Evolutionary conservation across 2,797 vertebrate species (phyloP).

Genomic region (Perodicticus potto): DNA sequence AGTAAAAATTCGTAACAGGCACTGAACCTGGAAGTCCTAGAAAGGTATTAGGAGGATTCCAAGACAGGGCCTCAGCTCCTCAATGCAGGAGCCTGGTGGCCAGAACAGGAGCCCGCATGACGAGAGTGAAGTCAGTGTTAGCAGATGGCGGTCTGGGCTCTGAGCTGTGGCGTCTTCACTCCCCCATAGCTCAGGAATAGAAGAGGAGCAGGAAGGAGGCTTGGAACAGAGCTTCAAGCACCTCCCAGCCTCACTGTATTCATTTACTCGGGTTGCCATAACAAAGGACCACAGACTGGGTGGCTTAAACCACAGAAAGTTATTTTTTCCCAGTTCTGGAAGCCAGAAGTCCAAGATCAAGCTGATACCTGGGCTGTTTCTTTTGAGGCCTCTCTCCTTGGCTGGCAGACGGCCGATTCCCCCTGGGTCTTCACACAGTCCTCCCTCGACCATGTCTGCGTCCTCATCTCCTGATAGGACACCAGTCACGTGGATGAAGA

Average conservation of each 20-base stretch:
- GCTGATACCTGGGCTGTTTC: background rate
- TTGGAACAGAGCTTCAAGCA: background rate
- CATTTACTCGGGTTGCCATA: background rate
- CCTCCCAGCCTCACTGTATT: background rate
- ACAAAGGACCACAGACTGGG: background rate
- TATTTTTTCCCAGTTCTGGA: background rate
- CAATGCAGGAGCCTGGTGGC: background rate
- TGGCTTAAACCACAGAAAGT: background rate
- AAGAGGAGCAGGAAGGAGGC: background rate
- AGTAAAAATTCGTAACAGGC: background rate
- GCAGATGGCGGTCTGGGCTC: background rate
- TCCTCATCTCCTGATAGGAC: background rate
- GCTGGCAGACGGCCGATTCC: fast-evolving
- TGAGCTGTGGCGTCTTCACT: background rate
- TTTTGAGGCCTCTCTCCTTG: background rate
- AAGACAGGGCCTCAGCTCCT: background rate
- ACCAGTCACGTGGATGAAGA: background rate
- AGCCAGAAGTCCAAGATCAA: background rate
- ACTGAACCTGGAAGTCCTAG: background rate
- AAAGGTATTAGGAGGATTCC: background rate
- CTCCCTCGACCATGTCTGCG: too few species aligned
- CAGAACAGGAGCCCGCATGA: fast-evolving
- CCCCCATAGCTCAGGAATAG: background rate
- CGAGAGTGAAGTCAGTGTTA: background rate
- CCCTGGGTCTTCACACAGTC: background rate